Base-by-base conservation (phyloP, 2,797 vertebrate species). In the Sparus aurata region DNA sequence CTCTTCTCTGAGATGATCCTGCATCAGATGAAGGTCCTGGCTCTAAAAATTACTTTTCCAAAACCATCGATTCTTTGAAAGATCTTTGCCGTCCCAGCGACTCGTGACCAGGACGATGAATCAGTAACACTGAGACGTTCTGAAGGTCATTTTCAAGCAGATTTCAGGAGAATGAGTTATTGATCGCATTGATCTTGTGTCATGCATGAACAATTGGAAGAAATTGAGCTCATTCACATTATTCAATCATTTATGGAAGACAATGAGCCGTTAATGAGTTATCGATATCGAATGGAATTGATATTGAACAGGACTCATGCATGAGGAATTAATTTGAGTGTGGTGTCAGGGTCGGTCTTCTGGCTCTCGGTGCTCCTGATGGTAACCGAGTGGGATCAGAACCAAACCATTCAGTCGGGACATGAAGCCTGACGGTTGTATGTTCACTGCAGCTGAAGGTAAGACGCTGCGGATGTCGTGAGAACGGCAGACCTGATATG, bases 141-240 rank as follows among this genome's bases (percentile, higher is more conserved):
- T 85, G 52, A 85, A 89, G 77, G 75, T 87, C 68, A 80, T 79
- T 90, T 75, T 64, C 57, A 79, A 77, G 17, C 17, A 58, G 73
- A 75, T 79, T 72, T 57, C 57, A 78, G 47, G 30, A 69, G 58
- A 87, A 88, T 90, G 84, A 85, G 69, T 58, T 80, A 87, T 89
- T 71, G 89, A 91, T 85, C 25, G 13, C 50, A 88, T 85, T 75
- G 87, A 85, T 75, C 73, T 61, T 6, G 52, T 13, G 41, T 87
- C 86, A 87, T 73, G 85, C 85, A 86, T 75, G 82, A 80, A 85
- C 79, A 89, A 83, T 67, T 60, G 69, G 30, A 70, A 78, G 20
- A 81, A 62, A 82, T 55, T 71, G 57, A 75, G 47, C 73, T 64
- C 75, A 69, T 81, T 83, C 70, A 4, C 73, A 77, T 80, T 54